Evolutionary conservation across 2,797 vertebrate species (phyloP).

Genomic region (Enteromius treurensis): DNA sequence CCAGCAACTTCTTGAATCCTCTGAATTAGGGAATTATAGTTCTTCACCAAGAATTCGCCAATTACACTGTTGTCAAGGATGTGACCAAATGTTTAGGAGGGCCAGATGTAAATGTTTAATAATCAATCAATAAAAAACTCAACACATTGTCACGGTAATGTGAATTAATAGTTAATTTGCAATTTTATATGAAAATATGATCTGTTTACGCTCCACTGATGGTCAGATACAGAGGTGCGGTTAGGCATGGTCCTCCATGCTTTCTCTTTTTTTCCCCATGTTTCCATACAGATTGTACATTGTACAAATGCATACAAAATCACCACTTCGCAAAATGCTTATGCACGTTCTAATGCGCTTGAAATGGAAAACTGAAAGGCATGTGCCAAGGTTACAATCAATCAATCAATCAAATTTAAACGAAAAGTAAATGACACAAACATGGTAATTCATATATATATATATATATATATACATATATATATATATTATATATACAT

Average conservation of each 20-base stretch:
- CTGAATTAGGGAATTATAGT: neutral
- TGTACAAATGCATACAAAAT: neutral
- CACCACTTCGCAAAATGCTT: neutral
- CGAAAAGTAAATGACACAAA: neutral
- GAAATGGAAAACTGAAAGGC: neutral
- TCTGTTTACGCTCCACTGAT: neutral
- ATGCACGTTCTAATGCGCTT: neutral
- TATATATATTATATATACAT: neutral
- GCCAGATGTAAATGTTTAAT: neutral
- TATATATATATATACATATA: no score
- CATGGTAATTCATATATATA: no score
- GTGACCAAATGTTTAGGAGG: constrained; percentile 1
- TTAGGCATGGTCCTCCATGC: neutral
- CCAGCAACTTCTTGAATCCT: neutral
- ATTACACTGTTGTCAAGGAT: neutral
- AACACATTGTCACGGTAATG: neutral
- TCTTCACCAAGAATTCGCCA: neutral
- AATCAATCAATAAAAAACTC: neutral
- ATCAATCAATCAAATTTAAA: neutral
- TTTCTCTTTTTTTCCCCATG: no score
- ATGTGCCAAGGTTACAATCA: neutral
- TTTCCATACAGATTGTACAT: neutral
- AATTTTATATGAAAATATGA: neutral
- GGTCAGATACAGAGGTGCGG: neutral
- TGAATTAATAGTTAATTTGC: neutral